A percentile compares a stretch with the other conserved stretches of the same genome.
phyloP scores from a whole-genome alignment of 92 coral and sea anemone genomes.

The Desmophyllum pertusum region DNA sequence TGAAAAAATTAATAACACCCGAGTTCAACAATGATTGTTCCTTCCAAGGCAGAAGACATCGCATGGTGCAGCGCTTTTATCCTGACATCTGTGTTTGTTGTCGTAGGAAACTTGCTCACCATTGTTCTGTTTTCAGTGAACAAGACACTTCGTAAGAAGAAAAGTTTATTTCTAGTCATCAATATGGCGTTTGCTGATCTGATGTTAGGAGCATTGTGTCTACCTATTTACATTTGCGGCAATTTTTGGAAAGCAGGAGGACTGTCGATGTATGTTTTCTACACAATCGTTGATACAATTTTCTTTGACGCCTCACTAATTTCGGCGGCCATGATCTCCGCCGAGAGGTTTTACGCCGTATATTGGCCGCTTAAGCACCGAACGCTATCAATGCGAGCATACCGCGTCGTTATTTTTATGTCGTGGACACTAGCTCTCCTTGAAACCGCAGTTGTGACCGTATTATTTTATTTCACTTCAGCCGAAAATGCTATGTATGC shows the following conservation, averaged over 20 bases:
- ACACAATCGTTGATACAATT: not conserved
- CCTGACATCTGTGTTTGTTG: not conserved
- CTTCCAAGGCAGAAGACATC: not conserved
- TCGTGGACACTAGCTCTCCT: not conserved
- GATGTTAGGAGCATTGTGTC: not conserved
- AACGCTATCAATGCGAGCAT: not conserved
- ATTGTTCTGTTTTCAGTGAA: not conserved
- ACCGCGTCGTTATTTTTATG: not conserved
- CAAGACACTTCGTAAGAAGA: not conserved
- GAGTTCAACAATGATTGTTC: not conserved
- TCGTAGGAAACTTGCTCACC: not conserved
- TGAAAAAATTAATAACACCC: too few relatives aligned
- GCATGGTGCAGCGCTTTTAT: not conserved
- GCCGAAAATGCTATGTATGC: too few relatives aligned
- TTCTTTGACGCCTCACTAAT: not conserved
- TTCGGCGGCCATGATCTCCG: not conserved
- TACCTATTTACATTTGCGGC: not conserved
- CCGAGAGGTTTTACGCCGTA: not conserved
- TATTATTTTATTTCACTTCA: too few relatives aligned
- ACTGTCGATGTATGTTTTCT: too few relatives aligned
- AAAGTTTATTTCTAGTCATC: not conserved
- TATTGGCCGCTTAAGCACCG: not conserved
- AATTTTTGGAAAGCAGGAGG: too few relatives aligned
- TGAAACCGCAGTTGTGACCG: too few relatives aligned
- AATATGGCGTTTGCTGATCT: conserved; percentile 11